A percentile compares a stretch with the other conserved stretches of the same genome.
Conservation (phyloP, 2,113 vertebrate species). For the Larimichthys crocea region DNA sequence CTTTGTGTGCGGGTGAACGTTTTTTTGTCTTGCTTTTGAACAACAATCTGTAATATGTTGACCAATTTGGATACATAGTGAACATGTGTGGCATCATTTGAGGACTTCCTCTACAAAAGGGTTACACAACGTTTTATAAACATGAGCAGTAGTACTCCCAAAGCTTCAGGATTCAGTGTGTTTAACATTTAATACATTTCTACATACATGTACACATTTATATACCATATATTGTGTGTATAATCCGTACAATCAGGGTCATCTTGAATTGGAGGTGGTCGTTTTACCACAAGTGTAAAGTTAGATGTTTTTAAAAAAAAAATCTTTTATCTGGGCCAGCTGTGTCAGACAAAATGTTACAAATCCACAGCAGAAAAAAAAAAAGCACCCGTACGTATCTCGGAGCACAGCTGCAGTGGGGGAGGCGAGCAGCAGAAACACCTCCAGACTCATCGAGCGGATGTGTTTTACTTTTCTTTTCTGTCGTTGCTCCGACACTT, state of each 20-base stretch:
- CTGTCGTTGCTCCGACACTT: constrained; percentile 12
- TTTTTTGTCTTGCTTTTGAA: neutral
- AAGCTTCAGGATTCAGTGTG: too few species aligned
- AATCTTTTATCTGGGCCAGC: neutral
- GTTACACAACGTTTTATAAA: too few species aligned
- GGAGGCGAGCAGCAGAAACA: constrained; percentile 55
- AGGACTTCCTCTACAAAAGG: too few species aligned
- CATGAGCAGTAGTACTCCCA: too few species aligned
- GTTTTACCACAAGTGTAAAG: too few species aligned
- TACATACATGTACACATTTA: too few species aligned
- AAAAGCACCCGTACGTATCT: fast-evolving
- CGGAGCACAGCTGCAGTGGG: constrained; percentile 58
- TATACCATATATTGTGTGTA: too few species aligned
- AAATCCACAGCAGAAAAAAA: constrained; percentile 4
- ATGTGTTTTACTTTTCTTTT: constrained; percentile 53
- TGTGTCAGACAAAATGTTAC: constrained; percentile 14
- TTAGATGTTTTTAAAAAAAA: neutral
- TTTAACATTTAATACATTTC: too few species aligned
- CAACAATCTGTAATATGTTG: neutral
- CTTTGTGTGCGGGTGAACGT: neutral
- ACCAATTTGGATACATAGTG: too few species aligned
- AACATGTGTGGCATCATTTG: too few species aligned
- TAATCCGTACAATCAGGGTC: too few species aligned
- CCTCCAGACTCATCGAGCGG: constrained; percentile 57
- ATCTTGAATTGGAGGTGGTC: too few species aligned